Percentiles rank a stretch among this genome's conserved stretches.
phyloP scores from a whole-genome alignment of 2,113 vertebrate genomes.

The Vulpes ferrilata region DNA sequence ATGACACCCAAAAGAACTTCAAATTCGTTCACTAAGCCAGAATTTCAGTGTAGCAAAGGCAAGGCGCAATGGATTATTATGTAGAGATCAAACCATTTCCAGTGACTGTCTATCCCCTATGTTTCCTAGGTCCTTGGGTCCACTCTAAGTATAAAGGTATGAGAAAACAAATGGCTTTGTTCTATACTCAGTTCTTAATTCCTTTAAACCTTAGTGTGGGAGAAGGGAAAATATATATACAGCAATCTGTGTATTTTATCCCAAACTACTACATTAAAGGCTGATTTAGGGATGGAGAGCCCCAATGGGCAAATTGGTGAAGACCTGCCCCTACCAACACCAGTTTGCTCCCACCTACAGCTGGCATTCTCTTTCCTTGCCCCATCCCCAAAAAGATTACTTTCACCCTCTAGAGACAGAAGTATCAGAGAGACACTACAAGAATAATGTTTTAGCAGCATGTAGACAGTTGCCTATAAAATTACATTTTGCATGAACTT shows the following conservation, averaged over 20 bases:
- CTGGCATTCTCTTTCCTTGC: background rate
- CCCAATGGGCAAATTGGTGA: rapidly evolving
- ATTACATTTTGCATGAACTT: background rate
- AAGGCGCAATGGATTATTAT: background rate
- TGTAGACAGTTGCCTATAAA: background rate
- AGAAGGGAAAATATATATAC: background rate
- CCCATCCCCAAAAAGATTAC: background rate
- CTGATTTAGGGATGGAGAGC: background rate
- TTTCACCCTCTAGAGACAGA: background rate
- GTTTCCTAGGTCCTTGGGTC: rapidly evolving
- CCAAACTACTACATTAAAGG: background rate
- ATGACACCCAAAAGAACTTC: background rate
- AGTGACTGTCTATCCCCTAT: rapidly evolving
- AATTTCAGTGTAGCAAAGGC: background rate
- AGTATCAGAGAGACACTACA: background rate
- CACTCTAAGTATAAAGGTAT: background rate
- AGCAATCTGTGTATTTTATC: too few relatives aligned
- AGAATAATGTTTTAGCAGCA: background rate
- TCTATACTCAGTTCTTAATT: background rate
- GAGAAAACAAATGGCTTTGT: background rate
- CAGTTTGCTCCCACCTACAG: too few relatives aligned
- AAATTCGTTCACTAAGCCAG: background rate
- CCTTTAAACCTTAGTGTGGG: background rate
- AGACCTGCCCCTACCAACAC: rapidly evolving
- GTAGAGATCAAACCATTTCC: background rate